Percentiles rank a stretch among this genome's conserved stretches.
Evolutionary conservation across 2,797 vertebrate genomes (phyloP).

Genomic region (Cuculus canorus): DNA sequence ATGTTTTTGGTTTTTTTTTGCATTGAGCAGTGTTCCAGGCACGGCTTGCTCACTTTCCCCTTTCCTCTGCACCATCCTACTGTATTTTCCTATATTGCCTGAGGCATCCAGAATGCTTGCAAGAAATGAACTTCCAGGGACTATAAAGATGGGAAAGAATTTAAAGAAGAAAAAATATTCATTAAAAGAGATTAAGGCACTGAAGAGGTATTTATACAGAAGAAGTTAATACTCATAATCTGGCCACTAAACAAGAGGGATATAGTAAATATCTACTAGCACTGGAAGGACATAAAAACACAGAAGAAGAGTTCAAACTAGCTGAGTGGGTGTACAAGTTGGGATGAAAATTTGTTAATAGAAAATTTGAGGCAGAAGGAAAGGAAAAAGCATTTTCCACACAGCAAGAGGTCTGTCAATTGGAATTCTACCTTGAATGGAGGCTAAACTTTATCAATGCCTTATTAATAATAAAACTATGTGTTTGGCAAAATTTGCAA

Average conservation of each 20-base stretch:
- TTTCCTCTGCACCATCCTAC: neutral
- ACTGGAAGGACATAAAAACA: constrained; percentile 33
- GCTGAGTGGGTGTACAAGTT: constrained; percentile 39
- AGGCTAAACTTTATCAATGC: neutral
- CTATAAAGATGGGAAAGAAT: neutral
- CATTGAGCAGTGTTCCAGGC: neutral
- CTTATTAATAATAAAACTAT: neutral
- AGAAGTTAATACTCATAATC: neutral
- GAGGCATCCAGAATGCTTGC: neutral
- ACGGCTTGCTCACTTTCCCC: neutral
- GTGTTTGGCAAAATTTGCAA: neutral
- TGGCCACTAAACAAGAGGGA: constrained; percentile 9
- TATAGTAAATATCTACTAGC: constrained; percentile 14
- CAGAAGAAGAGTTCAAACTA: constrained; percentile 12
- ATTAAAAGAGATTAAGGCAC: neutral
- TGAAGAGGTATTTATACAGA: neutral
- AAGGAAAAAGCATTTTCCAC: constrained; percentile 45
- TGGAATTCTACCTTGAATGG: neutral
- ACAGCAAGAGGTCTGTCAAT: neutral
- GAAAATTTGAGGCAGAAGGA: constrained; percentile 56
- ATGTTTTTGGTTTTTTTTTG: neutral
- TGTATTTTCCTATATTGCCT: neutral
- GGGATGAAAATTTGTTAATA: neutral
- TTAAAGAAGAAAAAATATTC: neutral
- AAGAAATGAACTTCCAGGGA: neutral